Conservation (phyloP, 2,797 vertebrate genomes). For the Pseudochromis fuscus region DNA sequence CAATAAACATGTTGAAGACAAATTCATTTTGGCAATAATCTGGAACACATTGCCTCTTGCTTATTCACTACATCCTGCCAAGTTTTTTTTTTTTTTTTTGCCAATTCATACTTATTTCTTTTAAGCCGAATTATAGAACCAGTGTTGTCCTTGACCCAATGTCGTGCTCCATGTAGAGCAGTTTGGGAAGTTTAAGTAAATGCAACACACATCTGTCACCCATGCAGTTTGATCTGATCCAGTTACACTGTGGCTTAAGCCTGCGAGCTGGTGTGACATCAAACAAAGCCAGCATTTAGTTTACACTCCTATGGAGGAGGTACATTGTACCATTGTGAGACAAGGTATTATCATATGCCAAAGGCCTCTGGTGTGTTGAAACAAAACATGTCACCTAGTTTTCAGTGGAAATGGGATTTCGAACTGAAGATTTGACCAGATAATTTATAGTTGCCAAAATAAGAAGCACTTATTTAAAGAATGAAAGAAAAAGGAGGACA, state of each 20-base stretch:
- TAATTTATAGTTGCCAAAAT: slow-evolving; percentile 74
- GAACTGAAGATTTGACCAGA: slow-evolving; percentile 56
- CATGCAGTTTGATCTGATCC: slow-evolving; percentile 57
- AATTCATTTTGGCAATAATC: slow-evolving; percentile 37
- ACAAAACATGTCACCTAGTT: slow-evolving; percentile 59
- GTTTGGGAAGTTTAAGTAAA: slow-evolving; percentile 22
- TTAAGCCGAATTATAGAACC: slow-evolving; percentile 36
- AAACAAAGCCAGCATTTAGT: slow-evolving; percentile 66
- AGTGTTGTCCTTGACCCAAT: slow-evolving; percentile 28
- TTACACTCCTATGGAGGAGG: slow-evolving; percentile 59
- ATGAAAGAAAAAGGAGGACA: slow-evolving; percentile 18
- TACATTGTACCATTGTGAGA: slow-evolving; percentile 46
- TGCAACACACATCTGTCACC: slow-evolving; percentile 38
- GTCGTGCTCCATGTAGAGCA: slow-evolving; percentile 3
- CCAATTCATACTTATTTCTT: slow-evolving; percentile 29
- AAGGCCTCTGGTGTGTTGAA: slow-evolving; percentile 63
- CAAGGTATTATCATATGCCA: slow-evolving; percentile 69
- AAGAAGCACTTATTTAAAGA: slow-evolving; percentile 61
- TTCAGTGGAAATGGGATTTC: slow-evolving; percentile 50
- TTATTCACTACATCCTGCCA: slow-evolving; percentile 32
- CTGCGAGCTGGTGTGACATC: slow-evolving; percentile 37
- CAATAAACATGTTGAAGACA: slow-evolving; percentile 32
- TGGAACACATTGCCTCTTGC: slow-evolving; percentile 8
- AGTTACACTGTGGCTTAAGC: slow-evolving; percentile 44
- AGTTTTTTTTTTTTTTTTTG: slow-evolving; percentile 31